Base-by-base conservation (phyloP, 2,888 invertebrate genomes). In the Hemaris fuciformis region DNA sequence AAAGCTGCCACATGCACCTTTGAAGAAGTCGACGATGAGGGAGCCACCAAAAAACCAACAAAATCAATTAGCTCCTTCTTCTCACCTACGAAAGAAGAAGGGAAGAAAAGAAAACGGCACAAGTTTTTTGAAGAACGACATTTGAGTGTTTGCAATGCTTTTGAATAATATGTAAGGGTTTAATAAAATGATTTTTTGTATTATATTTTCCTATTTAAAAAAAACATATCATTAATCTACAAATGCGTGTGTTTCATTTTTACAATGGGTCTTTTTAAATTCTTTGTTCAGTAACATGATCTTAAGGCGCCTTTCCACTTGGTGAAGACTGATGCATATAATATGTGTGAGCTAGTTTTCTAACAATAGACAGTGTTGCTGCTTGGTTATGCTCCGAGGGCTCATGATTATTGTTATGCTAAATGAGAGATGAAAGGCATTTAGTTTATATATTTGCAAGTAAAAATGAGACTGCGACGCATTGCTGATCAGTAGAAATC, bases 1-100 rank as follows among this genome's bases (percentile, higher is more conserved):
- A 94, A 95, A 59, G 97, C 96, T 0, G 94, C 95, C 18, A 84
- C 91, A 8, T 95, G 96, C 56, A 95, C 95, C 61, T 96, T 97
- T 93, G 96, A 96, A 79, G 94, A 96, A 64, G 74, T 86, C 1
- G 94, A 95, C 10, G 94, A 94, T 0, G 91, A 93, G 20, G 85
- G 82, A 23, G 80, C 79, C 0, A 77, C 81, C 67, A 93, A 81
- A 66, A 88, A 93, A 80, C 64, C 72, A 1, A 87, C 84, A 0
- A 93, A 93, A 66, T 88, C 94, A 20, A 95, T 95, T n/a, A 95
- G 94, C 5, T 93, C 93, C 57, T 95, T 94, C 74, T 95, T 94
- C 69, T 73, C 85, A 22, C 74, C 82, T 5, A 83, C 81, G 48
- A 66, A 75, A 10, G 85, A 87, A 48, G 85, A 84, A 3, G 91